Evolutionary conservation across 2,888 invertebrate species (phyloP).

Genomic region (Lepidocyrtoides sp.): DNA sequence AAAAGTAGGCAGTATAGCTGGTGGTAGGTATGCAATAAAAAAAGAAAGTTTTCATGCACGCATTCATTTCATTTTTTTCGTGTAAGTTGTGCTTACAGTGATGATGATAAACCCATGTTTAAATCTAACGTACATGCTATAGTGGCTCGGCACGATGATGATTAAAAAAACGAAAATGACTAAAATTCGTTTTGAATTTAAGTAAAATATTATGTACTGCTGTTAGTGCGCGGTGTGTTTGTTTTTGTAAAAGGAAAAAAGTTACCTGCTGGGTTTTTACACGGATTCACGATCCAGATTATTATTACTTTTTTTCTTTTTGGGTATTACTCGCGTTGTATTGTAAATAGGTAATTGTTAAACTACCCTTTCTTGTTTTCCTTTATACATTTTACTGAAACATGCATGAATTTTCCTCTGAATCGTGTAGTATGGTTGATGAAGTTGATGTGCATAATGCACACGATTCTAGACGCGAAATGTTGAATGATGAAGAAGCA

Average conservation of each 20-base stretch:
- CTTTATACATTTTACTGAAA: not conserved
- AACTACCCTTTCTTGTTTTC: conserved; percentile 40
- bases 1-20: too few species aligned
- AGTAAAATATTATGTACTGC: not conserved
- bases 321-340: not conserved
- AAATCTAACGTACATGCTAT: too few species aligned
- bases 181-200: conserved; percentile 1
- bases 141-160: not conserved
- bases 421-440: conserved; percentile 38
- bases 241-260: conserved; percentile 12
- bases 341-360: too few species aligned
- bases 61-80: conserved; percentile 42
- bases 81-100: conserved; percentile 8
- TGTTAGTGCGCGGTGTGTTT: conserved; percentile 35
- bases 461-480: conserved; percentile 48
- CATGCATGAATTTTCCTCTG: conserved; percentile 42
- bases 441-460: conserved; percentile 42
- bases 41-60: conserved; percentile 46
- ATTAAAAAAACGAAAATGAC: conserved; percentile 22
- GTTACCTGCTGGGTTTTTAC: conserved; percentile 73
- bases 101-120: conserved; percentile 42
- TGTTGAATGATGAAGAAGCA: conserved; percentile 32
- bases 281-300: conserved; percentile 75
- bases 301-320: conserved; percentile 12
- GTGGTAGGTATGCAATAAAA: not conserved